Conservation (phyloP, 1,140 invertebrate species). For the Wiebesia pumilae region DNA sequence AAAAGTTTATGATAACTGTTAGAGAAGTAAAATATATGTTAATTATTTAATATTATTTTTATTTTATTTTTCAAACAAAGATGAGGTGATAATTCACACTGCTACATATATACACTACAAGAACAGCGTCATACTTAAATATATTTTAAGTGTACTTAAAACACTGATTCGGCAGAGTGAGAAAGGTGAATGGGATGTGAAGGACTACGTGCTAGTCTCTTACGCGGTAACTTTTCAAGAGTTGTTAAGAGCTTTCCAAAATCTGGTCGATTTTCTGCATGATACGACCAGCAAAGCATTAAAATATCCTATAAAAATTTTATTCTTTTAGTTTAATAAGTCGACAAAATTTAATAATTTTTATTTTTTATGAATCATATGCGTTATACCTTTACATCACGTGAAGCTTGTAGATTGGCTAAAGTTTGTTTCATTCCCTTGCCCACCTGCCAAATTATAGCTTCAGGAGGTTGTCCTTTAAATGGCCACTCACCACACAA, state of each 20-base stretch:
- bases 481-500: constrained; percentile 98
- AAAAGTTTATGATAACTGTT: constrained; percentile 44
- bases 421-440: constrained; percentile 97
- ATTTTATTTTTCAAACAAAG: constrained; percentile 68
- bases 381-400: constrained; percentile 92
- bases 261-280: constrained; percentile 88
- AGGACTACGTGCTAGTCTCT: constrained; percentile 95
- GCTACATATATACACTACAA: constrained; percentile 71
- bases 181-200: constrained; percentile 97
- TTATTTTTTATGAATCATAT: not conserved
- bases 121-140: constrained; percentile 69
- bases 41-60: constrained; percentile 46
- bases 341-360: not conserved
- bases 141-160: constrained; percentile 77
- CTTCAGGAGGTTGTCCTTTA: constrained; percentile 92
- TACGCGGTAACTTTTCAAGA: constrained; percentile 93
- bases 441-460: constrained; percentile 98
- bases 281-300: constrained; percentile 96
- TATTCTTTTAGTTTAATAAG: not conserved
- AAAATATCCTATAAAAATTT: constrained; percentile 88
- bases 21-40: constrained; percentile 35
- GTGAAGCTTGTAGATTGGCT: constrained; percentile 93
- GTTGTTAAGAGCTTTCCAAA: constrained; percentile 90
- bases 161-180: constrained; percentile 93
- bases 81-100: constrained; percentile 66